phyloP scores from a whole-genome alignment of 2,797 vertebrate genomes.

The Darevskia mixta region DNA sequence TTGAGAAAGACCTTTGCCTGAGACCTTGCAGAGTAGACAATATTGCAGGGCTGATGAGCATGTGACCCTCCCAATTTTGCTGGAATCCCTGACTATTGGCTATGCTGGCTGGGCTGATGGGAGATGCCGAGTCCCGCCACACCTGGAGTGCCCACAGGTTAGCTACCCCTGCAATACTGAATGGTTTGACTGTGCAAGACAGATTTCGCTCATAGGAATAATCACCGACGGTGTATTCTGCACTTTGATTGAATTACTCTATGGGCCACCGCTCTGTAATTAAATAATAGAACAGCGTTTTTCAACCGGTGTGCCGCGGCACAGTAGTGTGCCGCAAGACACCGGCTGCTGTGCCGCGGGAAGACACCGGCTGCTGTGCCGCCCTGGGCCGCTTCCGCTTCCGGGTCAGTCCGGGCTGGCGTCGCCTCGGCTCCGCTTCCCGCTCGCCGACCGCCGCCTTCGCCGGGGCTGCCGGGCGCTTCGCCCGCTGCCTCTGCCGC shows the following conservation, averaged over 20 bases:
- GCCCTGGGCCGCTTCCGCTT: too few relatives aligned
- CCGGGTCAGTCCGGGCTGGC: too few relatives aligned
- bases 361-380: too few relatives aligned
- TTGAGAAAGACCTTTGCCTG: not conserved
- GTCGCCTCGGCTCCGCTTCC: too few relatives aligned
- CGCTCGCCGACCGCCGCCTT: too few relatives aligned
- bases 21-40: not conserved
- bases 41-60: not conserved
- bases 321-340: too few relatives aligned
- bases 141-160: not conserved
- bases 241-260: not conserved
- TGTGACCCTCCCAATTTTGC: not conserved
- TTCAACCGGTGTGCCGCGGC: too few relatives aligned
- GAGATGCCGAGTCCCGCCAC: not conserved
- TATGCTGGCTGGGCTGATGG: not conserved
- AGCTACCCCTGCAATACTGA: not conserved
- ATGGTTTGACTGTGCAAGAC: not conserved
- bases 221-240: not conserved
- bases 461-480: too few relatives aligned
- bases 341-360: too few relatives aligned
- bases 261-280: not conserved
- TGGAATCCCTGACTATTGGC: not conserved
- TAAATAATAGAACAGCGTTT: not conserved
- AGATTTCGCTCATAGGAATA: not conserved
- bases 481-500: too few relatives aligned